A percentile compares a stretch with the other conserved stretches of the same genome.
These are phyloP conservation scores for Adela reaumurella DNA, from an alignment of 2,888 invertebrate genomes.

Conservation along the genomic window DNA sequence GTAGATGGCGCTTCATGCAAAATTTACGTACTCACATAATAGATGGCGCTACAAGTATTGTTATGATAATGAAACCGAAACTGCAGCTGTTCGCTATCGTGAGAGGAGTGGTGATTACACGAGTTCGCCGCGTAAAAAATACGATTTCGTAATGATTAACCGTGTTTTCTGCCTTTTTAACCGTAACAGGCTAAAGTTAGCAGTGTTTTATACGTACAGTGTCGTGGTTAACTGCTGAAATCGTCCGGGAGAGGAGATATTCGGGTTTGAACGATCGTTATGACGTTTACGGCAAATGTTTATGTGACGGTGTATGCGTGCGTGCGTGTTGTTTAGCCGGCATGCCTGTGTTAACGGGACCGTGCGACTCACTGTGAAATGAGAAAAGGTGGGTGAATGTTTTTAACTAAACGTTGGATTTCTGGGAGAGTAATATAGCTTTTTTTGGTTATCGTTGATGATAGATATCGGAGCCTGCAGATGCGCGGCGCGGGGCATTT, in stretches of 20 bases:
- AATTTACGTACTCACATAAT: conserved; percentile 1
- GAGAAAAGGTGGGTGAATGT: background rate
- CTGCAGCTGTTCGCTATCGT: conserved; percentile 57
- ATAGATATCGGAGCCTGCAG: too few species aligned
- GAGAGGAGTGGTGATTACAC: conserved; percentile 56
- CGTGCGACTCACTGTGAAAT: background rate
- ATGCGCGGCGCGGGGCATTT: too few species aligned
- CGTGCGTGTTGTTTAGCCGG: background rate
- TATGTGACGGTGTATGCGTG: background rate
- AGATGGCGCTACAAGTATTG: conserved; percentile 44
- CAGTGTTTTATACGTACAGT: background rate
- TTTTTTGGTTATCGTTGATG: too few species aligned
- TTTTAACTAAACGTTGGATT: background rate
- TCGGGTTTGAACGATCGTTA: background rate
- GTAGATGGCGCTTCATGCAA: background rate
- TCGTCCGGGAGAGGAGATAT: background rate
- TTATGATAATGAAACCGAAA: conserved; percentile 38
- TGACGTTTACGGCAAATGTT: background rate
- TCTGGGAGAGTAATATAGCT: too few species aligned
- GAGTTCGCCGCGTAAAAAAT: conserved; percentile 38
- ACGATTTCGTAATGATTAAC: conserved; percentile 45
- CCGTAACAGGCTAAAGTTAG: background rate
- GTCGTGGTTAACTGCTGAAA: background rate
- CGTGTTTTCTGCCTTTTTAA: conserved; percentile 19
- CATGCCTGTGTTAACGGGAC: background rate